These are phyloP conservation scores for Muscina levida DNA, from an alignment of 2,888 invertebrate genomes.

Conservation along the genomic window DNA sequence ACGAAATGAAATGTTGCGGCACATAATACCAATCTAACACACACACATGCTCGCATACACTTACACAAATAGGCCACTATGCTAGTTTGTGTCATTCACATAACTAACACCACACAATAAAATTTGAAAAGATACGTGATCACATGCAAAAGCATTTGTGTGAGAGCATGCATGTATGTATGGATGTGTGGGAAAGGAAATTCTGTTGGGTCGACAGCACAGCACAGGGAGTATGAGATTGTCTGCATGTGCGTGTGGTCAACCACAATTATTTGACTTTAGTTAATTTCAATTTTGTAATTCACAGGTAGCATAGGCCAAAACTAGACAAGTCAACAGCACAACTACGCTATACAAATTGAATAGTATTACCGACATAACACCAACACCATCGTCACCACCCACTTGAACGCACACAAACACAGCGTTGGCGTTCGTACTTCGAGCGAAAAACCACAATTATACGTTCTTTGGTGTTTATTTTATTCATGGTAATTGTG, in stretches of 20 bases:
- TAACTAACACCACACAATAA: slow-evolving; percentile 12
- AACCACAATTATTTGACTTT: slow-evolving; percentile 60
- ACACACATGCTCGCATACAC: neutral
- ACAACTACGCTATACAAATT: too few relatives aligned
- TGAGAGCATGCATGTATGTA: neutral
- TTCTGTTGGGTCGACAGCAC: neutral
- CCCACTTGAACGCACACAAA: neutral
- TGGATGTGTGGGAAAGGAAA: neutral
- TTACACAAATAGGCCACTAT: neutral
- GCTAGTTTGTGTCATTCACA: neutral
- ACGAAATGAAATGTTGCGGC: neutral
- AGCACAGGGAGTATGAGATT: neutral
- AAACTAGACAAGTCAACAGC: neutral
- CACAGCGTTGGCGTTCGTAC: neutral
- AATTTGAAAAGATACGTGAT: neutral
- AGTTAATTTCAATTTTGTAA: slow-evolving; percentile 57
- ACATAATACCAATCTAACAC: slow-evolving; percentile 9
- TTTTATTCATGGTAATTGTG: slow-evolving; percentile 23
- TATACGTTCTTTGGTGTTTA: slow-evolving; percentile 7
- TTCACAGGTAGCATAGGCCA: slow-evolving; percentile 34
- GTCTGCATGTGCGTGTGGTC: slow-evolving; percentile 34
- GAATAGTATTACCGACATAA: too few relatives aligned
- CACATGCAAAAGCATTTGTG: neutral
- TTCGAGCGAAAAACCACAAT: slow-evolving; percentile 7
- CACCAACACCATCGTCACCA: too few relatives aligned